phyloP scores from a whole-genome alignment of 2,113 vertebrate species.

The Chitala chitala region DNA sequence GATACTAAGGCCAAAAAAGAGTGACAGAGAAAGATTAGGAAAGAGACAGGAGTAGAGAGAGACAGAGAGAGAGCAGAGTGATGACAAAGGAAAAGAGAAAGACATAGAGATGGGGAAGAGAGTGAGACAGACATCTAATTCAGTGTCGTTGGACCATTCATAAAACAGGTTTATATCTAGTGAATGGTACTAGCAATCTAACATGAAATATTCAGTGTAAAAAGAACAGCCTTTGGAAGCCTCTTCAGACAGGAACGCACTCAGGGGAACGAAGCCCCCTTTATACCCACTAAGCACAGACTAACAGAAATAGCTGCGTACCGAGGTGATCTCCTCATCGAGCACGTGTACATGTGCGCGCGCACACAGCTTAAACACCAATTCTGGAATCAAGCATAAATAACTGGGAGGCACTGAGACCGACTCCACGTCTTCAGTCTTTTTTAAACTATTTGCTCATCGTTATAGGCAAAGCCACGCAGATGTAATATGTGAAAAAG shows the following conservation, averaged over 20 bases:
- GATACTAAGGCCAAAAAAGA: background rate
- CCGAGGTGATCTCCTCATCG: constrained; percentile 13
- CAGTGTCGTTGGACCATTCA: constrained; percentile 1
- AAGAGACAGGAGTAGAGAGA: background rate
- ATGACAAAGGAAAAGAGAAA: background rate
- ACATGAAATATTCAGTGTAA: constrained; percentile 1
- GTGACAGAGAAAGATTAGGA: background rate
- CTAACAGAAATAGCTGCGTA: constrained; percentile 28
- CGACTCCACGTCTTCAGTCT: background rate
- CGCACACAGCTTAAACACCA: constrained; percentile 33
- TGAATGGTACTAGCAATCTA: constrained; percentile 6
- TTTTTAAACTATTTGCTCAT: background rate
- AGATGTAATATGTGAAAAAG: too few species aligned
- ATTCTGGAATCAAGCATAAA: constrained; percentile 14
- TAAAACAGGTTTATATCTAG: background rate
- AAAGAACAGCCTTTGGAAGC: background rate
- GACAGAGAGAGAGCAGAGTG: background rate
- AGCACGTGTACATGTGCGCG: too few species aligned
- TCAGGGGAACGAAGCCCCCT: background rate
- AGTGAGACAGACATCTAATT: too few species aligned
- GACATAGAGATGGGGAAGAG: background rate
- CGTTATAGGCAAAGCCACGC: too few species aligned
- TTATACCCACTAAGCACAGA: constrained; percentile 11
- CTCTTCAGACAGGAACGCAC: constrained; percentile 4
- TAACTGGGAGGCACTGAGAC: background rate